Percentiles rank a stretch among this genome's conserved stretches.
Conservation (phyloP, 2,113 vertebrate species). For the Euleptes europaea region DNA sequence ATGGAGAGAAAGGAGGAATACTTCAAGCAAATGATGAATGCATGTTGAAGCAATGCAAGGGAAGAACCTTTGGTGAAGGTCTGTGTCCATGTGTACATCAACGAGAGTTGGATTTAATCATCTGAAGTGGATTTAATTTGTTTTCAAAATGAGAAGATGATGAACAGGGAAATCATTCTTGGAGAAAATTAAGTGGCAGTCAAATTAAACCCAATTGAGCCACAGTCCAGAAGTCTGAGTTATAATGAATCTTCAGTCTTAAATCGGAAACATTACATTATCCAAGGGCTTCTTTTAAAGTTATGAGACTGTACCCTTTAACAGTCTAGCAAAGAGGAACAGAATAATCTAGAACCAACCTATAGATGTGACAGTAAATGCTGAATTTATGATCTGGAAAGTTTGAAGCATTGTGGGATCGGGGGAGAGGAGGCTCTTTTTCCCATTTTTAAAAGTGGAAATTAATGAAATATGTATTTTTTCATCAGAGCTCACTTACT, state of each 20-base stretch:
- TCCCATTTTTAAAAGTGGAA: too few relatives aligned
- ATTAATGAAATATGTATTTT: too few relatives aligned
- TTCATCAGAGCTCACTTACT: too few relatives aligned
- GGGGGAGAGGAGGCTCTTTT: too few relatives aligned
- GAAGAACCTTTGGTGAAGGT: background rate
- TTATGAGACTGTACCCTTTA: background rate
- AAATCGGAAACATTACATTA: background rate
- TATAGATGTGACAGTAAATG: background rate
- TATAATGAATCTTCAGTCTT: constrained; percentile 7
- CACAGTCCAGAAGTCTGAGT: background rate
- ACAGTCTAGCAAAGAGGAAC: background rate
- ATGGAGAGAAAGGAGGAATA: too few relatives aligned
- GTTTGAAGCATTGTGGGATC: too few relatives aligned
- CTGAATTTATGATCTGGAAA: too few relatives aligned
- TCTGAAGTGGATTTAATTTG: background rate
- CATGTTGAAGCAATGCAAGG: background rate
- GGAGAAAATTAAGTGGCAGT: constrained; percentile 10
- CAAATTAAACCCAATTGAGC: background rate
- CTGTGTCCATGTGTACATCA: background rate
- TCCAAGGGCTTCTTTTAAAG: constrained; percentile 17
- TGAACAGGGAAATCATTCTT: constrained; percentile 10
- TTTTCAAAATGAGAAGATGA: constrained; percentile 16
- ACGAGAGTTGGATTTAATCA: constrained; percentile 21
- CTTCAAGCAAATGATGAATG: background rate
- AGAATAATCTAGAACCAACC: background rate